phyloP scores from a whole-genome alignment of 2,797 vertebrate species.

The Pangasius larnaudii region DNA sequence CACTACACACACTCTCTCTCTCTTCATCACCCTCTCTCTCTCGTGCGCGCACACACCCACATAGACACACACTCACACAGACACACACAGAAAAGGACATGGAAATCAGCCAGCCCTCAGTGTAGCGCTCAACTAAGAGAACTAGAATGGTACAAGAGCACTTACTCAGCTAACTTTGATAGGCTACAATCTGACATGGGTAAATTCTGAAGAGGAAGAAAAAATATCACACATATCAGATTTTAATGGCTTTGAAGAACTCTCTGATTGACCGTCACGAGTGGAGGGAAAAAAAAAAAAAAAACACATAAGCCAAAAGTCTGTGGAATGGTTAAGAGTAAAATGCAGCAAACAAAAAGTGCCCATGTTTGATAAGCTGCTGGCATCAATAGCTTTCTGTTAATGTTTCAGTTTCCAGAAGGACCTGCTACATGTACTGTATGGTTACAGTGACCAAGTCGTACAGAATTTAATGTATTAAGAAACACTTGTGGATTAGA shows the following conservation, averaged over 20 bases:
- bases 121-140: slow-evolving; percentile 72
- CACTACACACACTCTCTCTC: slow-evolving; percentile 44
- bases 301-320: slow-evolving; percentile 46
- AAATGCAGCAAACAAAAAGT: slow-evolving; percentile 21
- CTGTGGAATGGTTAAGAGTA: slow-evolving; percentile 17
- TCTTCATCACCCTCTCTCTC: not conserved
- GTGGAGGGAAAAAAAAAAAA: slow-evolving; percentile 33
- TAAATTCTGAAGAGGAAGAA: slow-evolving; percentile 60
- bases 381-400: slow-evolving; percentile 1
- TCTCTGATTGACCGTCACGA: slow-evolving; percentile 52
- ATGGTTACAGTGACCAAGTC: not conserved
- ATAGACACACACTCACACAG: slow-evolving; percentile 72
- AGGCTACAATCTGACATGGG: slow-evolving; percentile 66
- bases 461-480: not conserved
- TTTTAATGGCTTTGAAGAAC: slow-evolving; percentile 65
- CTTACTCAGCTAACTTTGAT: slow-evolving; percentile 71
- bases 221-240: slow-evolving; percentile 61
- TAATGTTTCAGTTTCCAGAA: not conserved
- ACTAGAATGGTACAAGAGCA: slow-evolving; percentile 75
- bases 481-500: not conserved
- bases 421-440: not conserved
- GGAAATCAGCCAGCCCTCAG: slow-evolving; percentile 73
- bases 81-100: slow-evolving; percentile 73
- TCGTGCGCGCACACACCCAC: slow-evolving; percentile 70
- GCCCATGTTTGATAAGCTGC: not conserved